Evolutionary conservation across 1,140 invertebrate genomes (phyloP), one percentile per base, ranked within the genome.

Genomic region (Coenobita brevimanus): DNA sequence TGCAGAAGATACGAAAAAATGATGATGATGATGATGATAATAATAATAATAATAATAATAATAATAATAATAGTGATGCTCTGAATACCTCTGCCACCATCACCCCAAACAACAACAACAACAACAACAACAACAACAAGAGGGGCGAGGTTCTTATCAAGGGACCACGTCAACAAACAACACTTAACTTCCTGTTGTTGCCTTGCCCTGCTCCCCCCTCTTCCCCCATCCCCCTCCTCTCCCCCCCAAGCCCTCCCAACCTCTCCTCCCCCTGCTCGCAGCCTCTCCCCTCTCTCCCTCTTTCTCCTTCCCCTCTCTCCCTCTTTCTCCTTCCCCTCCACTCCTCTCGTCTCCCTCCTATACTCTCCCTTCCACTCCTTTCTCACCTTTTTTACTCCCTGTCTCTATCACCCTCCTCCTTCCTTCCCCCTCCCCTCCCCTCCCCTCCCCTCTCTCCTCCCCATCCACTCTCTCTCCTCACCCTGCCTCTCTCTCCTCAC

Each of bases 121-220:
- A 81, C 79, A 64, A 64, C 79, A 38, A 64, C 79, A 81, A 81
- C 36, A 36, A 69, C 64, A 69, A 69, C 64, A 69, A 69, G n/a
- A n/a, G 64, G n/a, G 54, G 43, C 24, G n/a, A 24, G 82, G 15
- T 54, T 57, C 67, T 83, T 73, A 73, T 75, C 67, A 33, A 8
- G 30, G 41, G 24, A 8, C 30, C 17, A 13, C 69, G 82, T 73
- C 82, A 83, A 83, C 82, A 83, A 83, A 83, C 82, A 73, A 71
- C 82, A 83, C 82, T 73, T 54, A 67, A 43, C 69, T 83, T 83
- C 82, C 82, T 83, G 82, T 83, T 83, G 82, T 83, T 83, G 79
- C 60, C 33, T 17, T 8, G 10, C 46, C 76, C 33, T 46, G 33
- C 76, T 50, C 75, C 24, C 38, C 46, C 75, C 6, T n/a, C 62